Evolutionary conservation across 1,140 invertebrate species (phyloP), one percentile per base, ranked within the genome.

Genomic region (Drosophila sulfurigaster): DNA sequence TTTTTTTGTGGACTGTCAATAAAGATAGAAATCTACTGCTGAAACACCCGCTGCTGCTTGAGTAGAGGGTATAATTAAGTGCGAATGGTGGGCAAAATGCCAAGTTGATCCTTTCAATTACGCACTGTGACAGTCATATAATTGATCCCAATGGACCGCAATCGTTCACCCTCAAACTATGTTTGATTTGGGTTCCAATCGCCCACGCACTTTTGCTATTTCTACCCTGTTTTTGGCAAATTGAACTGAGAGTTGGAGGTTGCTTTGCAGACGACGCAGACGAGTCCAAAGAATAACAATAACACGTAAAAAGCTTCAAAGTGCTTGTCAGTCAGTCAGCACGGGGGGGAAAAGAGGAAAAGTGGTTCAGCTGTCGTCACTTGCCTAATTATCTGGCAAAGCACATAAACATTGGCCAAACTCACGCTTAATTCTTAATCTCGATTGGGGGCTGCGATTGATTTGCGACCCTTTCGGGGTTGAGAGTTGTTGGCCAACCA

Each of bases 301-400:
- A 80, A 79, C 76, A 89, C 59, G 79, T 64, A 51, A 67, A 78
- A 68, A 68, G 66, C 75, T 65, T 45, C 20, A 41, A 57, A 64
- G 58, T 65, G 68, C 30, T 54, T 59, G 63, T 16, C 54, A 57
- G 10, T 25, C 20, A 25, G 20, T 25, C 20, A 25, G 20, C 20
- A 25, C 5, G 16, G 48, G 65, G 68, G 43, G 35, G 30, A 62
- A 13, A 52, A 48, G n/a, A 13, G 11, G 15, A 46, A 41, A 5
- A 6, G 41, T 48, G 2, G 16, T 69, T 60, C 49, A 69, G 49
- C 41, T 56, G 67, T 64, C 68, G 78, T 79, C 67, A 64, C 86
- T 75, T 79, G 76, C 79, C 86, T 90, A 90, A 87, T 91, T 90
- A 91, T 91, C 69, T 90, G 86, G 86, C 86, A 89, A 88, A 81